Percentiles rank a stretch among this genome's conserved stretches.
phyloP scores from a whole-genome alignment of 2,888 invertebrate genomes.

The Andrena trimmerana region DNA sequence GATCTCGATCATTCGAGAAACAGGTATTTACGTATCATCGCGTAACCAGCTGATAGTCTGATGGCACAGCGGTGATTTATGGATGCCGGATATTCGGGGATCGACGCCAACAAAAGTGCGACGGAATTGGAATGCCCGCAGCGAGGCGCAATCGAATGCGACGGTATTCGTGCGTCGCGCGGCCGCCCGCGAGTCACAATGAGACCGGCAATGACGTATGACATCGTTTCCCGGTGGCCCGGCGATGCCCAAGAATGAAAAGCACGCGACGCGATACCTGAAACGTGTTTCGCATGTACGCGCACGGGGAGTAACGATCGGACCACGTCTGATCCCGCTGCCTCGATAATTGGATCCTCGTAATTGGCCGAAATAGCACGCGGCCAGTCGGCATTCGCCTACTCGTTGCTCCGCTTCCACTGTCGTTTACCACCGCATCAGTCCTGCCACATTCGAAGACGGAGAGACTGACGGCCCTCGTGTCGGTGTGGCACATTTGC shows the following conservation, averaged over 20 bases:
- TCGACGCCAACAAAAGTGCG: slow-evolving; percentile 65
- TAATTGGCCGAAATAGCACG: slow-evolving; percentile 77
- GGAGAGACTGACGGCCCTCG: too few species aligned
- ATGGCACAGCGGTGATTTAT: slow-evolving; percentile 56
- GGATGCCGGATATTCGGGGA: slow-evolving; percentile 44
- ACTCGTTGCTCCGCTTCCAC: slow-evolving; percentile 39
- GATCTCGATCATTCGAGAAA: too few species aligned
- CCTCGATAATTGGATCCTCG: slow-evolving; percentile 78
- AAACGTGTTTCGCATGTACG: slow-evolving; percentile 74
- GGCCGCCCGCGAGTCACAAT: slow-evolving; percentile 66
- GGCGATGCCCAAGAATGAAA: slow-evolving; percentile 72
- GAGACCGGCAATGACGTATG: slow-evolving; percentile 74
- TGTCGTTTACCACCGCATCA: slow-evolving; percentile 29
- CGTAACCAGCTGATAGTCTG: slow-evolving; percentile 43
- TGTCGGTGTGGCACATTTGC: too few species aligned
- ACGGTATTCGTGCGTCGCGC: slow-evolving; percentile 59
- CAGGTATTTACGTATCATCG: slow-evolving; percentile 7
- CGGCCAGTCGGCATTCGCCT: slow-evolving; percentile 43
- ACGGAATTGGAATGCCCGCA: slow-evolving; percentile 67
- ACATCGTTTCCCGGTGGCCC: slow-evolving; percentile 59
- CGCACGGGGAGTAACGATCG: slow-evolving; percentile 74
- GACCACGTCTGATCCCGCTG: slow-evolving; percentile 61
- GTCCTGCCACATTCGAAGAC: slow-evolving; percentile 21
- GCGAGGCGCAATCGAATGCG: slow-evolving; percentile 59
- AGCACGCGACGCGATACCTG: slow-evolving; percentile 76